Evolutionary conservation across 2,113 vertebrate species (phyloP).

Genomic region (Aramus guarauna): DNA sequence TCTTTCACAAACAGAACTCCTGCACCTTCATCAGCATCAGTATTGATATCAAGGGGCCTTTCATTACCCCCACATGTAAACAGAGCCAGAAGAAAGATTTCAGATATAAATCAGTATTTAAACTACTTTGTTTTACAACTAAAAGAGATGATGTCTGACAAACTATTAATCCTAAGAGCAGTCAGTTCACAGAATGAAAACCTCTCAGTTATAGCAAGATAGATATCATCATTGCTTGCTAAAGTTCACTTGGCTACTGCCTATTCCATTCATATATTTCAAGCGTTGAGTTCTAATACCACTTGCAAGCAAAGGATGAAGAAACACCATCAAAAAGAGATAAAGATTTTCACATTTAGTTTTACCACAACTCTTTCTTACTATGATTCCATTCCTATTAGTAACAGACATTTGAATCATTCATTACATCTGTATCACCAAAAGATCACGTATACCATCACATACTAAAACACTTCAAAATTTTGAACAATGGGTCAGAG

Average conservation of each 20-base stretch:
- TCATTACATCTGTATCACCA: not conserved
- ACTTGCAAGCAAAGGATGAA: not conserved
- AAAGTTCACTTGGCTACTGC: not conserved
- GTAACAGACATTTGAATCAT: not conserved
- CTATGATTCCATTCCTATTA: not conserved
- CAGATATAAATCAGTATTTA: not conserved
- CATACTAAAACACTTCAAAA: not conserved
- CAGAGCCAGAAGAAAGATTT: not conserved
- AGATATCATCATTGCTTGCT: not conserved
- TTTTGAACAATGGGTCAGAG: not conserved
- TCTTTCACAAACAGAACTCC: slow-evolving; percentile 3
- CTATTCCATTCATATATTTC: not conserved
- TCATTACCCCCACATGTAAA: not conserved
- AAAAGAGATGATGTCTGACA: not conserved
- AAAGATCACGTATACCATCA: not conserved
- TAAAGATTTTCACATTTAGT: not conserved
- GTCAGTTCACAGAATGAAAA: not conserved
- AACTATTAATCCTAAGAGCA: not conserved
- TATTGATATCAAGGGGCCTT: slow-evolving; percentile 56
- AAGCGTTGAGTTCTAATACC: not conserved
- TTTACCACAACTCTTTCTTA: not conserved
- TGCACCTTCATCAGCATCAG: slow-evolving; percentile 29
- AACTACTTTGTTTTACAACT: not conserved
- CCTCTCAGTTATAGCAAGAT: not conserved
- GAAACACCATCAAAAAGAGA: not conserved